Base-by-base conservation (phyloP, 1,140 invertebrate species). In the Contarinia nasturtii region DNA sequence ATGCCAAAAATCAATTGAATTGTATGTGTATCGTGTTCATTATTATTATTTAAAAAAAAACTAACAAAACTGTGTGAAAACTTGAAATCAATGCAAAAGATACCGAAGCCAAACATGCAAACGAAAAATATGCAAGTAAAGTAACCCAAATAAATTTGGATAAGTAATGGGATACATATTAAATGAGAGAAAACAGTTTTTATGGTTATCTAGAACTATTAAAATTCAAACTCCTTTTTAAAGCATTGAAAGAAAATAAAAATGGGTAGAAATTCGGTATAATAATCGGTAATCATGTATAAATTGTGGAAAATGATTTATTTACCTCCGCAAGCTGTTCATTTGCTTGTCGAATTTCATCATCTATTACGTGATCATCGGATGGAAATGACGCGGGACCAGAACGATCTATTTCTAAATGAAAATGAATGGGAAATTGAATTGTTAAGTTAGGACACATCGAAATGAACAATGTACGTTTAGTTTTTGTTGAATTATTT, bases 251-350 rank as follows among this genome's bases (percentile, higher is more conserved):
- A n/a, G 14, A 38, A 4, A 14, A 38, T 3, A 38, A n/a, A 38
- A n/a, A 38, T 5, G 10, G 10, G 27, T 27, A 38, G 7, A 8
- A 34, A 34, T 34, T 34, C 7, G 14, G 33, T 8, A 14, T 34
- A 14, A 34, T 8, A 34, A 8, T 8, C n/a, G n/a, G n/a, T n/a
- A n/a, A n/a, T n/a, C n/a, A n/a, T n/a, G n/a, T n/a, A n/a, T n/a
- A n/a, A n/a, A n/a, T n/a, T n/a, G n/a, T n/a, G n/a, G n/a, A n/a
- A n/a, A n/a, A n/a, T n/a, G n/a, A n/a, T n/a, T n/a, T n/a, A n/a
- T n/a, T n/a, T 45, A 63, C 61, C 58, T 63, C 59, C 50, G 57
- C 50, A 48, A 63, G 58, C 54, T 63, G 57, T 52, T 61, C 54
- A 48, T 63, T 60, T 42, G 61, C 60, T 44, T 53, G 52, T 44